Evolutionary conservation across 1,140 invertebrate genomes (phyloP).

Genomic region (Leptinotarsa undecemlineata): DNA sequence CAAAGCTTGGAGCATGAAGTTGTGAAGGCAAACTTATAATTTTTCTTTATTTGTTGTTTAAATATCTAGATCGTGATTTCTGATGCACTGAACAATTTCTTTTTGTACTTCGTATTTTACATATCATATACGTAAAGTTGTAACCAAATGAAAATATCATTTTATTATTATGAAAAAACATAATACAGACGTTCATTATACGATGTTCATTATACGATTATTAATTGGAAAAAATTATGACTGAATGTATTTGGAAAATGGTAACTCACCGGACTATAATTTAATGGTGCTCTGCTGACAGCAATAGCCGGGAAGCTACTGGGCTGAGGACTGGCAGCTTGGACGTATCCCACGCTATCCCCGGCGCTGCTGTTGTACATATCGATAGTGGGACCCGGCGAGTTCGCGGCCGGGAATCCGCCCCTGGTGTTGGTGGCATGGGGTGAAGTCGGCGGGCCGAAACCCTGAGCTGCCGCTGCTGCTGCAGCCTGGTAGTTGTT

Average conservation of each 20-base stretch:
- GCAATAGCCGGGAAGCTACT: conserved; percentile 87
- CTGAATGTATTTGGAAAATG: too few species aligned
- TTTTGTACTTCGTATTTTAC: too few species aligned
- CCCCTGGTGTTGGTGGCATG: conserved; percentile 63
- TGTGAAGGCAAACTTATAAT: too few species aligned
- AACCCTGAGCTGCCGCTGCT: conserved; percentile 70
- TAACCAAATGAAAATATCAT: background rate
- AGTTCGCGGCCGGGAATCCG: conserved; percentile 85
- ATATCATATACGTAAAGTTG: too few species aligned
- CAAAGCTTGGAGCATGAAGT: too few species aligned
- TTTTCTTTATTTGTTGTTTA: too few species aligned
- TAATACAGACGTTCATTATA: too few species aligned
- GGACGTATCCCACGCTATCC: conserved; percentile 87
- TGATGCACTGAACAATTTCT: too few species aligned
- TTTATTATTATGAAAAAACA: too few species aligned
- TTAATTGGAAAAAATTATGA: too few species aligned
- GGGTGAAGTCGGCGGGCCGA: conserved; percentile 72
- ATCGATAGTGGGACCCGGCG: conserved; percentile 83
- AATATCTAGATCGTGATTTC: too few species aligned
- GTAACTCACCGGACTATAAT: conserved; percentile 83
- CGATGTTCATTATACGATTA: too few species aligned
- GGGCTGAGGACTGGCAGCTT: conserved; percentile 89
- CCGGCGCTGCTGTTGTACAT: conserved; percentile 80
- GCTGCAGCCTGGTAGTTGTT: conserved; percentile 90
- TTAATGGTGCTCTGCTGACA: conserved; percentile 84